A percentile compares a stretch with the other conserved stretches of the same genome.
phyloP scores from a whole-genome alignment of 2,113 vertebrate genomes.

The Macquaria australasica region DNA sequence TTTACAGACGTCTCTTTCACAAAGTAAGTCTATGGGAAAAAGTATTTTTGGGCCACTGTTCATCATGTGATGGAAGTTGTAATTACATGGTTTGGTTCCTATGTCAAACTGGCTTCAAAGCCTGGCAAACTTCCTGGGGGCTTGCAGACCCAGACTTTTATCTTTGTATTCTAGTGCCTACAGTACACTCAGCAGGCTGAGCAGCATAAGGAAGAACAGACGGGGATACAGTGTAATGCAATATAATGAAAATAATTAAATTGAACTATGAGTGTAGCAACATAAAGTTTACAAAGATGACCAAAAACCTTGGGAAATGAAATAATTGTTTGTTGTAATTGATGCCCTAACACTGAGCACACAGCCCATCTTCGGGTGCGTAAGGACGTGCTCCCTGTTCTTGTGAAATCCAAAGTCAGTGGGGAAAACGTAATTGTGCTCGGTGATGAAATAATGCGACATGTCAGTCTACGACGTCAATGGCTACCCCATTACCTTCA shows the following conservation, averaged over 20 bases:
- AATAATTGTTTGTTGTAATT: neutral
- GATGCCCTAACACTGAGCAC: neutral
- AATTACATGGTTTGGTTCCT: too few species aligned
- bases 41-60: too few species aligned
- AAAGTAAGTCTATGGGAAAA: too few species aligned
- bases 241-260: neutral
- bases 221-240: neutral
- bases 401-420: conserved; percentile 13
- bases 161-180: neutral
- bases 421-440: conserved; percentile 8
- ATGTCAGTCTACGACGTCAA: conserved; percentile 30
- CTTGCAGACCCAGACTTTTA: neutral
- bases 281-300: neutral
- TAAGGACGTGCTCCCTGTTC: neutral
- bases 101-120: too few species aligned
- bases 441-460: conserved; percentile 24
- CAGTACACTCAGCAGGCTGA: neutral
- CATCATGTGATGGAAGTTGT: too few species aligned
- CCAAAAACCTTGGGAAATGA: neutral
- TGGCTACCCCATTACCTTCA: conserved; percentile 33
- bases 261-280: too few species aligned
- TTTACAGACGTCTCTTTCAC: too few species aligned
- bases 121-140: too few species aligned
- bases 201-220: conserved; percentile 34
- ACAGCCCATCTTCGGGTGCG: neutral